phyloP scores from a whole-genome alignment of 2,797 vertebrate genomes.

The Acridotheres tristis region DNA sequence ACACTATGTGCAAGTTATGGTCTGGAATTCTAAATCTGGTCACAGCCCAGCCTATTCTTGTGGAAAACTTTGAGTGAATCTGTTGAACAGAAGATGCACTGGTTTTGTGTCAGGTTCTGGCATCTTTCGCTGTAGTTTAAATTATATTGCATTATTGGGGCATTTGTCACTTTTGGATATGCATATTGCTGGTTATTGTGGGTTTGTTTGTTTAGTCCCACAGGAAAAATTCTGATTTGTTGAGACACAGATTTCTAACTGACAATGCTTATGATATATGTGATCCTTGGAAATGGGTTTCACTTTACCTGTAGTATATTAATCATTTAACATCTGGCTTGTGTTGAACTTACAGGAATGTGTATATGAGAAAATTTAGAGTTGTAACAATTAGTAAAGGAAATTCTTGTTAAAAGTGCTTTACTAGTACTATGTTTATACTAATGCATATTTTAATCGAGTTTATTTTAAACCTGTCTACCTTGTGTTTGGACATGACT shows the following conservation, averaged over 20 bases:
- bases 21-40: not conserved
- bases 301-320: not conserved
- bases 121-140: not conserved
- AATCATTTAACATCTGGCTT: conserved; percentile 2
- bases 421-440: not conserved
- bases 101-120: not conserved
- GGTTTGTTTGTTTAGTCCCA: not conserved
- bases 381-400: not conserved
- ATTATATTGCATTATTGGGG: not conserved
- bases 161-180: not conserved
- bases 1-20: not conserved
- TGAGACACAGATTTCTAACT: not conserved
- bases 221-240: not conserved
- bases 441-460: not conserved
- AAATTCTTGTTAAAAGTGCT: not conserved
- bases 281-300: conserved; percentile 8
- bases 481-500: not conserved
- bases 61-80: not conserved
- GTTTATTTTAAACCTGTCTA: not conserved
- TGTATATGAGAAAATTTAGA: not conserved
- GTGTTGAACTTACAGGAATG: not conserved
- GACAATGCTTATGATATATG: not conserved
- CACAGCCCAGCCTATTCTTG: not conserved
- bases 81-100: not conserved
- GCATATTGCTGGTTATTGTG: not conserved